These are phyloP conservation scores for Xanthia icteritia DNA, from an alignment of 2,888 invertebrate genomes.

Conservation along the genomic window DNA sequence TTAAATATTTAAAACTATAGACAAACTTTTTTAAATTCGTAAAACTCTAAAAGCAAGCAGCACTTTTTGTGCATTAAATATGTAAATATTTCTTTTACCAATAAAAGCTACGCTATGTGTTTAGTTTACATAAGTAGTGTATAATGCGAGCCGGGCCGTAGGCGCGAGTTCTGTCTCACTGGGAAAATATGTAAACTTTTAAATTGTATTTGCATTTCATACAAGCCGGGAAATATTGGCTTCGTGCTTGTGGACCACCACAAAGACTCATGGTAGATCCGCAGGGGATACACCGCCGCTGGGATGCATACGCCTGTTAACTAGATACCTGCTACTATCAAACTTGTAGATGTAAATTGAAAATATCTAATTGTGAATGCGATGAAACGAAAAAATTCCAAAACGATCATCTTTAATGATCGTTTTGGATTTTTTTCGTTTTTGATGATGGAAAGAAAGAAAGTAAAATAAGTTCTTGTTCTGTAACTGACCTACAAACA, in stretches of 20 bases:
- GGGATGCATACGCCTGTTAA: conserved; percentile 65
- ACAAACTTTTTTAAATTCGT: neutral
- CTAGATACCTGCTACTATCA: conserved; percentile 51
- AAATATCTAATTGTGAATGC: conserved; percentile 46
- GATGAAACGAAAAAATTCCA: too few relatives aligned
- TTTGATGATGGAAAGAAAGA: neutral
- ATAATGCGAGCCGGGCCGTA: conserved; percentile 71
- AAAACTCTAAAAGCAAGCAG: conserved; percentile 12
- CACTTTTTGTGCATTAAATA: conserved; percentile 32
- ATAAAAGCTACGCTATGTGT: conserved; percentile 43
- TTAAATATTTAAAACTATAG: conserved; percentile 10
- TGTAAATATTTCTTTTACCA: conserved; percentile 38
- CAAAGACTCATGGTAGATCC: conserved; percentile 79
- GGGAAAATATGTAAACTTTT: conserved; percentile 89
- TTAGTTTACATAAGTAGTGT: conserved; percentile 61
- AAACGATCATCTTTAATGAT: too few relatives aligned
- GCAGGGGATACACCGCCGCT: conserved; percentile 69
- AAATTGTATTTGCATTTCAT: conserved; percentile 90
- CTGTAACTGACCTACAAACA: too few relatives aligned
- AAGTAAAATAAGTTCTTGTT: neutral
- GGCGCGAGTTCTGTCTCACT: conserved; percentile 83
- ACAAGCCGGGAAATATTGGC: conserved; percentile 86
- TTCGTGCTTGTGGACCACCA: conserved; percentile 78
- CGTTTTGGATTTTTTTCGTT: too few relatives aligned
- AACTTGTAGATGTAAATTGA: conserved; percentile 45